Evolutionary conservation across 1,140 invertebrate species (phyloP), one percentile per base, ranked within the genome.

Genomic region (Zaprionus ghesquierei): DNA sequence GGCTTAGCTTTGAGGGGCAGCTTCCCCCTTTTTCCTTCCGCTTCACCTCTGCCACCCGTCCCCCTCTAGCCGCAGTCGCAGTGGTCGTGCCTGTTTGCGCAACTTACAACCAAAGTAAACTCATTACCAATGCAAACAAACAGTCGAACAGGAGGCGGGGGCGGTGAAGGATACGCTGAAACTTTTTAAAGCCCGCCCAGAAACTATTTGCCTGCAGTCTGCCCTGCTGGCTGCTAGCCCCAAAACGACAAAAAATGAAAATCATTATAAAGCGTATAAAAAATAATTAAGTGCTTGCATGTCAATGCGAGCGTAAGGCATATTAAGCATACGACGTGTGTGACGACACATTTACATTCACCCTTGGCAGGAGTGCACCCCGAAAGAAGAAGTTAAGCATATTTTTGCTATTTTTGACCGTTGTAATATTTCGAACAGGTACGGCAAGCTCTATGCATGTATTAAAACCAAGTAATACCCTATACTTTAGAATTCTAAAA

Each of bases 111-210:
- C 71, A 86, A 87, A 87, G 82, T 87, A 87, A 87, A 87, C 82
- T 87, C 84, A 87, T 87, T 87, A 87, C 82, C 82, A 87, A 87
- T 87, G 82, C 82, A 87, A 87, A 87, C 82, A 87, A 87, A 87
- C 79, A 87, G 78, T 64, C 82, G 89, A 87, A 89, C 76, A 89
- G 75, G 76, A 6, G 35, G 35, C 5, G 35, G 5, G 15, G 35
- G n/a, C 6, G n/a, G 6, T 33, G 31, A 33, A 13, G 31, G 31
- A 10, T 10, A 1, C 82, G 51, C 63, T 69, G 35, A 74, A 89
- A 89, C 72, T 82, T 79, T 53, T 75, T 61, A 46, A 62, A 56
- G 72, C 66, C 50, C 66, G 33, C 61, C 59, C 49, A 38, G 35
- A 75, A 86, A 86, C 81, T 86, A 87, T 87, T 82, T 86, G 71